phyloP scores from a whole-genome alignment of 2,888 invertebrate genomes.

The Drosophila siamana region DNA sequence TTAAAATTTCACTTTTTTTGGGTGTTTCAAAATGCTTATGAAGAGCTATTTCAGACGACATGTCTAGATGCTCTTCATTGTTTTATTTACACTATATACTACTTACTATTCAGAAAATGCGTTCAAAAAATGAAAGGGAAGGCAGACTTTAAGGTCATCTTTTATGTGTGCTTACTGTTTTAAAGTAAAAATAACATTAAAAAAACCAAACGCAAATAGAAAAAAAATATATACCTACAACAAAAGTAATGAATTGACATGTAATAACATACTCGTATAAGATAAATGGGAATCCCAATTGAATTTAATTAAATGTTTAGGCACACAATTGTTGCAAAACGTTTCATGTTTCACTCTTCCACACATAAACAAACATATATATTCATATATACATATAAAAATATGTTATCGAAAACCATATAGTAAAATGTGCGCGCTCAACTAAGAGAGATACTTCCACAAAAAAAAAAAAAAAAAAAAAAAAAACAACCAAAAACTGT shows the following conservation, averaged over 20 bases:
- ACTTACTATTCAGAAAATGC: slow-evolving; percentile 39
- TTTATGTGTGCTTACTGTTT: slow-evolving; percentile 28
- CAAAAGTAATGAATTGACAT: slow-evolving; percentile 2
- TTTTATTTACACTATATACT: slow-evolving; percentile 29
- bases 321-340: slow-evolving; percentile 59
- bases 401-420: slow-evolving; percentile 16
- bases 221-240: slow-evolving; percentile 6
- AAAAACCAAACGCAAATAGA: not conserved
- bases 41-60: slow-evolving; percentile 22
- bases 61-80: slow-evolving; percentile 29
- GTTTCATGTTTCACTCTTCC: slow-evolving; percentile 62
- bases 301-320: slow-evolving; percentile 69
- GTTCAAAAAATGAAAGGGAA: not conserved
- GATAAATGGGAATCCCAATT: slow-evolving; percentile 38
- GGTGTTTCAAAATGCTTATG: slow-evolving; percentile 28
- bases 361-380: slow-evolving; percentile 30
- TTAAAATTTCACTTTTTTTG: slow-evolving; percentile 27
- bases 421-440: slow-evolving; percentile 45
- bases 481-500: slow-evolving; percentile 28
- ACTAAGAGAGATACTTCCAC: slow-evolving; percentile 46
- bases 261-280: slow-evolving; percentile 22
- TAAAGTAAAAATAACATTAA: not conserved
- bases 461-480: not conserved
- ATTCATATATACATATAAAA: slow-evolving; percentile 15
- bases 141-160: slow-evolving; percentile 16